These are phyloP conservation scores for Adineta ricciae DNA, from an alignment of 2,888 invertebrate genomes.

Conservation along the genomic window DNA sequence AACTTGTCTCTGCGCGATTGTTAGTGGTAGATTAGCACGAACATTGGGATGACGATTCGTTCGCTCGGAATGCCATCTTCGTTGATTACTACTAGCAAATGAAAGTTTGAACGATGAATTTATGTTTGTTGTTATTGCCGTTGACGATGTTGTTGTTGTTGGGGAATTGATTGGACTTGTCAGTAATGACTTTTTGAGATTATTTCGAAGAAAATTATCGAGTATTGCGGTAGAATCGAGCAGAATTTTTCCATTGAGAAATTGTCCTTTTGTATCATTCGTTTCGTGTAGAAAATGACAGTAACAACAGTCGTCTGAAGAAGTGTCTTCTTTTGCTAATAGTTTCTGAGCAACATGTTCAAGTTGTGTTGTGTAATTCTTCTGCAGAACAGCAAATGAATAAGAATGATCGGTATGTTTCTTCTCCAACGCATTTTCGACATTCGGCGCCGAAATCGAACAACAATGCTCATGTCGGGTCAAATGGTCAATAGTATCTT, in stretches of 20 bases:
- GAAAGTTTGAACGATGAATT: neutral
- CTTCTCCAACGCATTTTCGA: neutral
- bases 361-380: neutral
- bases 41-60: neutral
- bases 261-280: neutral
- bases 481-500: neutral
- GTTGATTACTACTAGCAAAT: neutral
- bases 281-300: neutral
- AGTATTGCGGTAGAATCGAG: neutral
- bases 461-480: neutral
- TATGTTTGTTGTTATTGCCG: neutral
- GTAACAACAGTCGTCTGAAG: neutral
- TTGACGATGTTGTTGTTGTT: neutral
- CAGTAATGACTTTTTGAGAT: neutral
- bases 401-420: neutral
- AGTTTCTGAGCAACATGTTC: neutral
- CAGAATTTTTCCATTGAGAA: neutral
- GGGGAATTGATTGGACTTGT: neutral
- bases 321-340: neutral
- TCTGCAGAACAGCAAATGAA: neutral
- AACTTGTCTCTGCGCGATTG: neutral
- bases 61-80: constrained; percentile 1
- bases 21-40: constrained; percentile 16
- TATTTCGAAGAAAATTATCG: neutral
- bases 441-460: neutral